Conservation (phyloP, 2,113 vertebrate species). For the Python bivittatus region DNA sequence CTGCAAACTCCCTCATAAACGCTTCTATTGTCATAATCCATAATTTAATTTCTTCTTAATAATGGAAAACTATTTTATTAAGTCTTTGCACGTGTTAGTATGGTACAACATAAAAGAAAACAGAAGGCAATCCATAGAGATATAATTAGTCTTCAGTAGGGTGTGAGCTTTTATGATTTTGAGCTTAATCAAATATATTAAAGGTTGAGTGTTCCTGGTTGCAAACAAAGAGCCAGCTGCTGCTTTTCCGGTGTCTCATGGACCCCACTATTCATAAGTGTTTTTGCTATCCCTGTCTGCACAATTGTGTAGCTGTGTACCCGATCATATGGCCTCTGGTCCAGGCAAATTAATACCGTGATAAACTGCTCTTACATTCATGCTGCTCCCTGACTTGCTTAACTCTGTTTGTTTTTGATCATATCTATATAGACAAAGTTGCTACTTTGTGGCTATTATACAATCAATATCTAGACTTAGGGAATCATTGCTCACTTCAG, state of each 20-base stretch:
- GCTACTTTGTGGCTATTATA: neutral
- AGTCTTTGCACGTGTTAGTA: neutral
- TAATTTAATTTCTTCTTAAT: neutral
- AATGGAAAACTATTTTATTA: neutral
- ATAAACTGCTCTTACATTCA: neutral
- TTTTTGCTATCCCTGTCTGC: neutral
- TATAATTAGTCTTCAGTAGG: neutral
- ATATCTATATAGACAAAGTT: neutral
- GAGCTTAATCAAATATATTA: neutral
- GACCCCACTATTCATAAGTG: neutral
- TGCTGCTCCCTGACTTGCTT: neutral
- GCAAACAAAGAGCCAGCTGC: neutral
- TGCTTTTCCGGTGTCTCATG: neutral
- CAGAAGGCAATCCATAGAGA: neutral
- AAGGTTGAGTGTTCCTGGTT: neutral
- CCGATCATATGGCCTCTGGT: neutral
- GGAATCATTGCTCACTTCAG: neutral
- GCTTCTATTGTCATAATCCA: neutral
- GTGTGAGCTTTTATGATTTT: neutral
- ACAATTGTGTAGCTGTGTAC: neutral
- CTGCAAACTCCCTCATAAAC: neutral
- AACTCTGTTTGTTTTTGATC: neutral
- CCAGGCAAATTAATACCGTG: neutral
- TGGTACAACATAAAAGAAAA: neutral
- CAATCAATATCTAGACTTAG: neutral